A percentile compares a stretch with the other conserved stretches of the same genome.
phyloP scores from a whole-genome alignment of 2,888 invertebrate species.

The Drosophila diplacantha region DNA sequence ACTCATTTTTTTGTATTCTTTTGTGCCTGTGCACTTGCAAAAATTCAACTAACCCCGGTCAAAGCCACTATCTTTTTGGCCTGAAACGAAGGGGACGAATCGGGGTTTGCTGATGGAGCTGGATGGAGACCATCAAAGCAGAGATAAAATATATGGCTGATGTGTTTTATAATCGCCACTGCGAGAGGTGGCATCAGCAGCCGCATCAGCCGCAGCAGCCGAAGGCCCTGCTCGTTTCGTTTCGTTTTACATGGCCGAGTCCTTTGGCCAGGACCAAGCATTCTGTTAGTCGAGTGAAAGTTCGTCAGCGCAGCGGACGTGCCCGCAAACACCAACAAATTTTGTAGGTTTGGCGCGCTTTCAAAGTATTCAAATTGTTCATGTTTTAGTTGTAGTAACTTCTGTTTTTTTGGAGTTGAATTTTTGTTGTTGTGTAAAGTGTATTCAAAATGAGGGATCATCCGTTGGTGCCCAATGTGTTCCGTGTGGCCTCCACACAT shows the following conservation, averaged over 20 bases:
- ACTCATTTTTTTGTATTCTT: not conserved
- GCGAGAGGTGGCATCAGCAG: constrained; percentile 19
- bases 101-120: constrained; percentile 14
- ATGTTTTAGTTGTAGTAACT: constrained; percentile 3
- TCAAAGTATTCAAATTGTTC: constrained; percentile 13
- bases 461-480: constrained; percentile 76
- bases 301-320: constrained; percentile 51
- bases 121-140: constrained; percentile 26
- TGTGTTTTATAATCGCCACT: constrained; percentile 52
- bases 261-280: constrained; percentile 22
- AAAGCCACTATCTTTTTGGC: constrained; percentile 14
- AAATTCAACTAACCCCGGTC: constrained; percentile 11
- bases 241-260: constrained; percentile 29
- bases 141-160: constrained; percentile 29
- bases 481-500: constrained; percentile 74
- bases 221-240: constrained; percentile 33
- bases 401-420: constrained; percentile 4
- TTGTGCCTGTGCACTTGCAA: constrained; percentile 6
- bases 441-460: constrained; percentile 72
- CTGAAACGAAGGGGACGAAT: not conserved
- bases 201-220: constrained; percentile 6
- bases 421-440: constrained; percentile 3
- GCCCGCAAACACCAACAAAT: not conserved
- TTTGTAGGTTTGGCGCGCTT: constrained; percentile 34
- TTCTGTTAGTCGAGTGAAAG: constrained; percentile 52